These are phyloP conservation scores for Brachyrhaphis roseni DNA, from an alignment of 2,797 vertebrate genomes.

Conservation along the genomic window DNA sequence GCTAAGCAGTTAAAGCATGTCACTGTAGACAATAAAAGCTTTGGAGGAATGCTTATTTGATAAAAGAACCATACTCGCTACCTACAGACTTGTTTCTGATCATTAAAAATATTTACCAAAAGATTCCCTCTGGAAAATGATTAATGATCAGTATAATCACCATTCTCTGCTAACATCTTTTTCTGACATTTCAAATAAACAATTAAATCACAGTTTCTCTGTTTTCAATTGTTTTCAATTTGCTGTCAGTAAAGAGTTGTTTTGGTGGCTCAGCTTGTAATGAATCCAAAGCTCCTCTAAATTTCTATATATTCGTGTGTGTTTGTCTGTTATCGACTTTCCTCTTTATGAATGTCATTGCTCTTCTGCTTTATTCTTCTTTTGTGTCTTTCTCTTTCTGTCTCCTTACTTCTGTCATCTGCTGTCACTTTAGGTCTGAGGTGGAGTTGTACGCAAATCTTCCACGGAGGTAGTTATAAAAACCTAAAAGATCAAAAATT, in stretches of 20 bases:
- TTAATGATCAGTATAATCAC: conserved; percentile 2
- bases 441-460: conserved; percentile 88
- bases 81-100: background rate
- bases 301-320: conserved; percentile 30
- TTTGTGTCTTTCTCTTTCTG: conserved; percentile 60
- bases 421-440: conserved; percentile 83
- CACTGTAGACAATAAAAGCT: background rate
- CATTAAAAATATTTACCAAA: background rate
- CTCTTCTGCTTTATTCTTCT: conserved; percentile 61
- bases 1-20: background rate
- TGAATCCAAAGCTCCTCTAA: conserved; percentile 26
- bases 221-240: background rate
- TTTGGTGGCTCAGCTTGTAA: background rate
- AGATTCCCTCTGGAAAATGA: conserved; percentile 4
- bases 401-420: conserved; percentile 67
- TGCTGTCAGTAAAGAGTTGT: background rate
- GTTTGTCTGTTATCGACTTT: conserved; percentile 40
- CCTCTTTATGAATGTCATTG: conserved; percentile 62
- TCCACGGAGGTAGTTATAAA: conserved; percentile 85
- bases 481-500: conserved; percentile 57
- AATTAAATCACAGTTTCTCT: background rate
- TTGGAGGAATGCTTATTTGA: background rate
- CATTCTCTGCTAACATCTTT: conserved; percentile 3
- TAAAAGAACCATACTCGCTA: background rate
- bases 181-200: background rate